Evolutionary conservation across 1,140 invertebrate genomes (phyloP).

Genomic region (Aradophagus sp.): DNA sequence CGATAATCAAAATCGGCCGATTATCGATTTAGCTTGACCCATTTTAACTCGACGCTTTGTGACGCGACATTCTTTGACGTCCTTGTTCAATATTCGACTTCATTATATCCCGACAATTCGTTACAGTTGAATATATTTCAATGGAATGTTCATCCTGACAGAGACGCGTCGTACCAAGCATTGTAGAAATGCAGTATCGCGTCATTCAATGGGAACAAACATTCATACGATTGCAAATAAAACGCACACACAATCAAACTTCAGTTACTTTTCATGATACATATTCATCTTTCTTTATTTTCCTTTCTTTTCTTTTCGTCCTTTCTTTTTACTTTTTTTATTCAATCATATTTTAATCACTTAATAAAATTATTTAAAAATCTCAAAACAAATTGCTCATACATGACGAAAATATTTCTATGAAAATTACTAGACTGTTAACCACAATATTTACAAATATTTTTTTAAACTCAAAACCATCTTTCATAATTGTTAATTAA

Average conservation of each 20-base stretch:
- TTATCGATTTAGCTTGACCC: conserved; percentile 24
- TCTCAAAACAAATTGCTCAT: no score
- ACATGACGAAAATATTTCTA: no score
- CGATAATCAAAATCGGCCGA: conserved; percentile 13
- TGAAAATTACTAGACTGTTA: no score
- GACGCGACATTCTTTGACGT: conserved; percentile 28
- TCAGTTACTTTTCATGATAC: conserved; percentile 24
- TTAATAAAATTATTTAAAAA: no score
- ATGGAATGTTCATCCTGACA: conserved; percentile 40
- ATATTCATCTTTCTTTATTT: no score
- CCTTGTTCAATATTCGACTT: conserved; percentile 45
- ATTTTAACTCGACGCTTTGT: conserved; percentile 18
- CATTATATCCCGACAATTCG: conserved; percentile 41
- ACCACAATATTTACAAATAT: no score
- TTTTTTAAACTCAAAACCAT: no score
- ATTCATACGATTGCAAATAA: conserved; percentile 26
- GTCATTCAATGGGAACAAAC: conserved; percentile 29
- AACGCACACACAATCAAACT: conserved; percentile 21
- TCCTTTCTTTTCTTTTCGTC: no score
- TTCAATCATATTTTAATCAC: no score
- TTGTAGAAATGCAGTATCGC: conserved; percentile 26
- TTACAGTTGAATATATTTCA: conserved; percentile 48
- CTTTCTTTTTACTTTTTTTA: no score
- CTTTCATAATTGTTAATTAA: no score
- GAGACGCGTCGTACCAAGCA: conserved; percentile 4